Percentiles rank a stretch among this genome's conserved stretches.
phyloP scores from a whole-genome alignment of 2,888 invertebrate genomes.

The Noctua pronuba region DNA sequence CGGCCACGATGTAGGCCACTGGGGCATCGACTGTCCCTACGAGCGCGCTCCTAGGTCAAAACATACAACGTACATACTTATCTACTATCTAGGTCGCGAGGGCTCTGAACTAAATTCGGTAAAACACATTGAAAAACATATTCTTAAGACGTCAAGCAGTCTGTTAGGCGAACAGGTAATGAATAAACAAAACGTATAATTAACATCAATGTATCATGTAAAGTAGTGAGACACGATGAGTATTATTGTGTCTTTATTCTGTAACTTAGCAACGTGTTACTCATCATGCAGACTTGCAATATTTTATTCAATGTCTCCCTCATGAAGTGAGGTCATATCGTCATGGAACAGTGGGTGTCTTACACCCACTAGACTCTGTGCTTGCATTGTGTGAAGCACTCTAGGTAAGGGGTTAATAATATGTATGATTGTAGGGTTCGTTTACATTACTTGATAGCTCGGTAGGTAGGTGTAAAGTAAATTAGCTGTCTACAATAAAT shows the following conservation, averaged over 20 bases:
- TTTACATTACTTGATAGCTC: not conserved
- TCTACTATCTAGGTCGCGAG: slow-evolving; percentile 79
- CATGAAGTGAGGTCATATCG: slow-evolving; percentile 6
- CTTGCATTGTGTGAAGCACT: slow-evolving; percentile 13
- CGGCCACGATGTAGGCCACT: slow-evolving; percentile 81
- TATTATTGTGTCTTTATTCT: slow-evolving; percentile 43
- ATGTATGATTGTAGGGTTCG: slow-evolving; percentile 15
- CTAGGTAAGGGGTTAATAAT: not conserved
- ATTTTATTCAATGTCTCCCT: slow-evolving; percentile 30
- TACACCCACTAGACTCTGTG: slow-evolving; percentile 25
- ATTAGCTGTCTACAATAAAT: not conserved
- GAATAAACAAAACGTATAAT: slow-evolving; percentile 12
- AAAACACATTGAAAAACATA: slow-evolving; percentile 46
- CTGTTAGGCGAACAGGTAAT: not conserved
- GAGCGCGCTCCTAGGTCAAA: slow-evolving; percentile 77
- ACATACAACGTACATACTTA: slow-evolving; percentile 69
- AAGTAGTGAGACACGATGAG: slow-evolving; percentile 21
- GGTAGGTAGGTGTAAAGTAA: not conserved
- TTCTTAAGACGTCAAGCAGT: slow-evolving; percentile 20
- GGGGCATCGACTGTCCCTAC: slow-evolving; percentile 84
- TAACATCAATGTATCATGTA: not conserved
- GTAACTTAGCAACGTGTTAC: slow-evolving; percentile 60
- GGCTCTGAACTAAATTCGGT: slow-evolving; percentile 59
- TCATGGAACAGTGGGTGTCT: slow-evolving; percentile 32
- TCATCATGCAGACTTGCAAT: slow-evolving; percentile 40